Evolutionary conservation across 2,888 invertebrate genomes (phyloP), one percentile per base, ranked within the genome.

Genomic region (Periphyllus acericola): DNA sequence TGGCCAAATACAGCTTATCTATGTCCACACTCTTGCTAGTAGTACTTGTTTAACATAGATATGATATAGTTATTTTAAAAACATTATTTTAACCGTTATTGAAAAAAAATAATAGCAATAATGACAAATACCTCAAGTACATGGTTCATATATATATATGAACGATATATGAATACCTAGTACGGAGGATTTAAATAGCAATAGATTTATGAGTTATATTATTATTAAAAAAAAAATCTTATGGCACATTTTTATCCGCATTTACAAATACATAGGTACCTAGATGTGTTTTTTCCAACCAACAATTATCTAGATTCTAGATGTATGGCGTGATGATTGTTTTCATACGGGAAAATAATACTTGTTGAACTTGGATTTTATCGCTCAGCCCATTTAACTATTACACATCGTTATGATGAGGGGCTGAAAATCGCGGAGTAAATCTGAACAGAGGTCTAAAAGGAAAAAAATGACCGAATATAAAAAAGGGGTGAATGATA

Each of bases 401-500:
- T 25, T 74, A 87, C 75, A 80, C 74, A 60, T 87, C 74, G 75
- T 87, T 87, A 87, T 81, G 72, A 72, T 6, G 72, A 87, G 74
- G 87, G 87, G 87, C 79, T 66, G 46, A 74, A 81, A 81, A 86
- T 40, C 74, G 74, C 36, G 32, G 74, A 87, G 66, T 81, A 87
- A 87, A 87, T 87, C 80, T 75, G 80, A 71, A 74, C 79, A 40
- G n/a, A 72, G 76, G 52, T 71, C 36, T 72, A 80, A 72, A 80
- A 71, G 60, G 17, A 46, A 81, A 80, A 87, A 81, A 81, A 87
- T 87, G 87, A 87, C 74, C 87, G 87, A 87, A 87, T 87, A 87
- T 81, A 87, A 87, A 87, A 36, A 87, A 87, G 74, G 87, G 87
- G 87, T 87, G 87, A 87, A 81, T 87, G 87, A 87, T 87, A 87